Evolutionary conservation across 1,140 invertebrate genomes (phyloP).

Genomic region (Fopius arisanus): DNA sequence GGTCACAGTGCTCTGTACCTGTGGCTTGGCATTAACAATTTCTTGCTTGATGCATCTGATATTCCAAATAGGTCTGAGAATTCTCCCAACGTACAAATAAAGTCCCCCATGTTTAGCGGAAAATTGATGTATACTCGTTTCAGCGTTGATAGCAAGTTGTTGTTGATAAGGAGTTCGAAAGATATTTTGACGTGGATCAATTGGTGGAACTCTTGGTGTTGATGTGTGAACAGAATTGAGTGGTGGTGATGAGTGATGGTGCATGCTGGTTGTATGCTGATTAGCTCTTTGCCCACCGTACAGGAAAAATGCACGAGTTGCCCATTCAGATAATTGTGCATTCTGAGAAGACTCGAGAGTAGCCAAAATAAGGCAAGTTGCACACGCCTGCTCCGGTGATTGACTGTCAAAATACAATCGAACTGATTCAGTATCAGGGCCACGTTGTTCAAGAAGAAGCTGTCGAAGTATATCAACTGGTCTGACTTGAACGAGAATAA

Average conservation of each 20-base stretch:
- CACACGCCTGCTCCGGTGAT: slow-evolving; percentile 86
- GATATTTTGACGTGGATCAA: slow-evolving; percentile 43
- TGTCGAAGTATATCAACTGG: slow-evolving; percentile 87
- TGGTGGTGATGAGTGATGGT: neutral
- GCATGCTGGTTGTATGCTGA: slow-evolving; percentile 29
- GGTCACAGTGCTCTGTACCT: slow-evolving; percentile 66
- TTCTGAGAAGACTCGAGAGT: slow-evolving; percentile 76
- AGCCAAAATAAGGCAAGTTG: slow-evolving; percentile 85
- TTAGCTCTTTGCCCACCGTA: slow-evolving; percentile 80
- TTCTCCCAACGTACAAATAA: slow-evolving; percentile 88
- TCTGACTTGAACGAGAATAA: slow-evolving; percentile 82
- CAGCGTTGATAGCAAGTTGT: slow-evolving; percentile 45
- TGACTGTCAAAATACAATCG: slow-evolving; percentile 86
- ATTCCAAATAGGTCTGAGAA: slow-evolving; percentile 85
- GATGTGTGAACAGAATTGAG: slow-evolving; percentile 49
- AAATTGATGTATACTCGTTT: slow-evolving; percentile 69
- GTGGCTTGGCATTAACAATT: slow-evolving; percentile 68
- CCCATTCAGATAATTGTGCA: slow-evolving; percentile 82
- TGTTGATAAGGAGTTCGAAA: slow-evolving; percentile 44
- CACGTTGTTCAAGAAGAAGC: slow-evolving; percentile 80
- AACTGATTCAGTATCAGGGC: slow-evolving; percentile 84
- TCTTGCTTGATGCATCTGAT: slow-evolving; percentile 74
- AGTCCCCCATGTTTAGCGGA: slow-evolving; percentile 93
- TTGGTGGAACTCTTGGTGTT: slow-evolving; percentile 48
- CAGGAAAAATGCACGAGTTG: slow-evolving; percentile 89